phyloP scores from a whole-genome alignment of 2,797 vertebrate species.

The Trichosurus vulpecula region DNA sequence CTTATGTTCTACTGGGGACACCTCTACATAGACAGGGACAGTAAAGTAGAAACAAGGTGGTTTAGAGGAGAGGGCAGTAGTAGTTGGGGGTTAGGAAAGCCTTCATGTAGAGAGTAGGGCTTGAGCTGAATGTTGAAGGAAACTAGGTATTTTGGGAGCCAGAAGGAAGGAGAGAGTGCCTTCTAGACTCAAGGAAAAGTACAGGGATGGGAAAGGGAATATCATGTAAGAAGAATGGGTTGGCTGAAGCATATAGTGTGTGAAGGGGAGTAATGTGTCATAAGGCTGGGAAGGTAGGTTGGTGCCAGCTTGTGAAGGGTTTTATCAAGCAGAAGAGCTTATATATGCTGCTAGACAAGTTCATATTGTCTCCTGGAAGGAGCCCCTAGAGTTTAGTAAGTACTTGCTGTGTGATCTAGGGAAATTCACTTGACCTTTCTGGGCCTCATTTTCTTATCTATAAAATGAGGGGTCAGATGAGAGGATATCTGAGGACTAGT shows the following conservation, averaged over 20 bases:
- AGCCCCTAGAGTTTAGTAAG: background rate
- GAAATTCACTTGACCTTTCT: background rate
- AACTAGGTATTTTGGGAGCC: background rate
- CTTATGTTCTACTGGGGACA: background rate
- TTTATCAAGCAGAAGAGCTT: background rate
- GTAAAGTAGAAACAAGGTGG: background rate
- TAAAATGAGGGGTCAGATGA: background rate
- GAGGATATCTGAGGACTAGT: background rate
- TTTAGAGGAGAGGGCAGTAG: background rate
- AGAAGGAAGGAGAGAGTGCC: background rate
- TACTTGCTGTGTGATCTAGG: background rate
- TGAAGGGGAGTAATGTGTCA: background rate
- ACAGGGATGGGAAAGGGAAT: background rate
- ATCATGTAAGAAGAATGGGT: background rate
- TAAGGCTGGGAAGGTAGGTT: background rate
- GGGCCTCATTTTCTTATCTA: background rate
- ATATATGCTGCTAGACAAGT: background rate
- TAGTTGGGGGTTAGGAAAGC: background rate
- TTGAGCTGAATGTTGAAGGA: background rate
- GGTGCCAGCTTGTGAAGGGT: background rate
- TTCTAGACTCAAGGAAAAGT: background rate
- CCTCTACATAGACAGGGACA: background rate
- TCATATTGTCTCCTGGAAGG: background rate
- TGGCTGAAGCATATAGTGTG: background rate
- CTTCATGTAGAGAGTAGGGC: background rate